Base-by-base conservation (phyloP, 2,888 invertebrate genomes). In the Lymantria monacha region DNA sequence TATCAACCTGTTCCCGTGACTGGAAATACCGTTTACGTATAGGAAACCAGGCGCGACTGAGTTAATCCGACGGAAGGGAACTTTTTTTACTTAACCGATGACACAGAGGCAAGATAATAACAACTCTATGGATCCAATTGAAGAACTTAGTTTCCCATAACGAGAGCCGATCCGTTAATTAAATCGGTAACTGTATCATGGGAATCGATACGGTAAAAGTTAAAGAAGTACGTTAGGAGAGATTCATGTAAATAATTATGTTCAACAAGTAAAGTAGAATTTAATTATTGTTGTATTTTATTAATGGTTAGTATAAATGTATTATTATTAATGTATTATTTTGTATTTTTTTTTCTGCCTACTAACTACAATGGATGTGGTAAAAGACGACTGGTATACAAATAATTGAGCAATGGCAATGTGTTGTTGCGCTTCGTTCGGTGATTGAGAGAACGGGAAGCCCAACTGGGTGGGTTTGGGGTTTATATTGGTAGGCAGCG, bases 161-260 rank as follows among this genome's bases (percentile, higher is more conserved):
- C 40, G 33, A 15, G 41, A 38, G 7, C 2, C 7, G 8, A 12
- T 14, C 41, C 41, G 49, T 43, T 51, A 51, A 48, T 59, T 43
- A 43, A 43, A 22, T 37, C 46, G 42, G 38, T 48, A 54, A 51
- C 55, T 47, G 59, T 53, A 40, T 50, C 50, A 62, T 65, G 62
- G 47, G 59, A 65, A 65, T 43, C 44, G n/a, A 41, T 51, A 22
- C 30, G 10, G 33, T 33, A n/a, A 38, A 7, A 38, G 36, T 36
- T 36, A 36, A n/a, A n/a, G 9, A 5, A 3, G 36, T 36, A 36
- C 10, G 36, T 22, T 22, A 22, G 22, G 22, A 22, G 22, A 22
- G 22, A 22, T 36, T 11, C 7, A 7, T 36, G 36, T 36, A 36
- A 36, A 9, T 36, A 36, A n/a, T 9, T 36, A 5, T 1, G 22